Base-by-base conservation (phyloP, 2,113 vertebrate genomes). In the Trochalopteron elliotii region DNA sequence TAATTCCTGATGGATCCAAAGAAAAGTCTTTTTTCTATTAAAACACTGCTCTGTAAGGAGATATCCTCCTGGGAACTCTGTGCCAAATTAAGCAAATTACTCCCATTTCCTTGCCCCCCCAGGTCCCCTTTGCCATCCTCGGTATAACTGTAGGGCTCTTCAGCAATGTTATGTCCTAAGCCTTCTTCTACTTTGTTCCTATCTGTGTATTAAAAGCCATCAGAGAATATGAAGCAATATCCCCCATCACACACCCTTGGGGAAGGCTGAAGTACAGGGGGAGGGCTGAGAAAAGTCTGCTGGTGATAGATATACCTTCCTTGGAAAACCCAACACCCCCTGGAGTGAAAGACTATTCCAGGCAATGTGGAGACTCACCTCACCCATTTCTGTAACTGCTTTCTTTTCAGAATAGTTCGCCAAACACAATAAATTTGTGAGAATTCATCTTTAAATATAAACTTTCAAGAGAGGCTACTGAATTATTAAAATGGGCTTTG, bases 271-370 rank as follows among this genome's bases (percentile, higher is more conserved):
- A 78, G n/a, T 28, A 59, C 4, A 30, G 16, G 15, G 21, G 5
- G 24, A 45, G 10, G 24, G 23, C 30, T 75, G 12, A 71, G 11
- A 15, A 74, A 77, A 45, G 35, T 49, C 57, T 88, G 57, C 44
- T 77, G 45, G 49, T 9, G 2, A 74, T 9, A 49, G 11, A 42
- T 4, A 19, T 2, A 60, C 4, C 12, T 68, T 65, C 40, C 63
- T 67, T 1, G 3, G 67, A 75, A 68, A 33, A 22, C 3, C 10
- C 39, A 55, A 15, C 8, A 45, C 7, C 16, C 33, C 2, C 0
- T 7, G 24, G 39, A 42, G 44, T 83, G 10, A 87, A 86, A 65
- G 33, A 80, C 19, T 69, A 31, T 45, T n/a, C 30, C n/a, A 86
- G 18, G 64, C n/a, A 61, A 78, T 8, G 25, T n/a, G n/a, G 57